Conservation (phyloP, 2,888 invertebrate genomes). For the Palloptera scutellata region DNA sequence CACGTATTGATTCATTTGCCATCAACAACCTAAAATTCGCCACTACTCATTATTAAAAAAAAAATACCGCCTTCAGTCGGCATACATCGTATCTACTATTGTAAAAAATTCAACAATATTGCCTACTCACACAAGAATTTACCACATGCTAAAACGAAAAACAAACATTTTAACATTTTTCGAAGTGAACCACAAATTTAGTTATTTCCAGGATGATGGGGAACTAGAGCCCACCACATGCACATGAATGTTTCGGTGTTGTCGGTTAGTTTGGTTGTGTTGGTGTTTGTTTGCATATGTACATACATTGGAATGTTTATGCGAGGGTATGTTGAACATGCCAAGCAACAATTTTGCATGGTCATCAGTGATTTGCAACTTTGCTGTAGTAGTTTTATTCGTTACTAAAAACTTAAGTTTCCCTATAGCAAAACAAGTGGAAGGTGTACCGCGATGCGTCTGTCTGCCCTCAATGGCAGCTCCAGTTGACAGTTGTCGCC, state of each 20-base stretch:
- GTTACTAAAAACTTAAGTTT: neutral
- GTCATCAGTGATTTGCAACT: conserved; percentile 39
- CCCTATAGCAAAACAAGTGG: conserved; percentile 22
- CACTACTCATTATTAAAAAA: too few species aligned
- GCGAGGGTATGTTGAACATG: neutral
- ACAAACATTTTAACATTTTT: too few species aligned
- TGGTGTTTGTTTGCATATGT: conserved; percentile 10
- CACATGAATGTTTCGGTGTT: conserved; percentile 10
- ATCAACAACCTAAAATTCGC: too few species aligned
- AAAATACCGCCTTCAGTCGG: too few species aligned
- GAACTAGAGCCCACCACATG: too few species aligned
- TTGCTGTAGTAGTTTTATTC: conserved; percentile 25
- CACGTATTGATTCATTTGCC: too few species aligned
- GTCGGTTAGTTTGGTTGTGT: conserved; percentile 17
- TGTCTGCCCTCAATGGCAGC: too few species aligned
- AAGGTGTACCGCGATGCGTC: conserved; percentile 24
- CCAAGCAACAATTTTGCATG: conserved; percentile 27
- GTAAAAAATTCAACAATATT: too few species aligned
- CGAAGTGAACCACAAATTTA: too few species aligned
- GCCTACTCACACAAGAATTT: neutral
- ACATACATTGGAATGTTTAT: neutral
- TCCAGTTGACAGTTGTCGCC: too few species aligned
- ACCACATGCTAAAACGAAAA: neutral
- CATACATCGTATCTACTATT: too few species aligned
- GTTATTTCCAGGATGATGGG: too few species aligned